Conservation (phyloP, 2,888 invertebrate genomes). For the Tetanocera ferruginea region DNA sequence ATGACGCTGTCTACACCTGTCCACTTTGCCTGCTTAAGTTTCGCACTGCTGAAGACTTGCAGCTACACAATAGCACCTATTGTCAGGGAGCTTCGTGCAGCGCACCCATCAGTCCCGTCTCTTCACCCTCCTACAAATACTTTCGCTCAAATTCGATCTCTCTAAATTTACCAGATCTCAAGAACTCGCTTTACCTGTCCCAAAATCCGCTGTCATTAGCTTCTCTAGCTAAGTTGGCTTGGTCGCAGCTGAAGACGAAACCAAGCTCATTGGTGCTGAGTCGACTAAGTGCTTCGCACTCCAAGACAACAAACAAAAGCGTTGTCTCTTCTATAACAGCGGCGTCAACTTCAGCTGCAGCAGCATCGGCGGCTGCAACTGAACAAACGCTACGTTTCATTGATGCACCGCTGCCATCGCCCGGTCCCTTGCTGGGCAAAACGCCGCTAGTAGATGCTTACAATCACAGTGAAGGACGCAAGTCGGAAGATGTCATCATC, state of each 20-base stretch:
- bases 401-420: slow-evolving; percentile 81
- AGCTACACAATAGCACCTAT: slow-evolving; percentile 83
- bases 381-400: slow-evolving; percentile 68
- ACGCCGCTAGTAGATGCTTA: slow-evolving; percentile 83
- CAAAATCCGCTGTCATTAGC: slow-evolving; percentile 62
- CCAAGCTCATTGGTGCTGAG: slow-evolving; percentile 74
- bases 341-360: slow-evolving; percentile 25
- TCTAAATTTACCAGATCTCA: slow-evolving; percentile 73
- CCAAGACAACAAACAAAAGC: slow-evolving; percentile 50
- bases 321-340: slow-evolving; percentile 31
- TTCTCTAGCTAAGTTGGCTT: slow-evolving; percentile 66
- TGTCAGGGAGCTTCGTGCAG: slow-evolving; percentile 78
- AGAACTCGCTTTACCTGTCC: slow-evolving; percentile 67
- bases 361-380: slow-evolving; percentile 9
- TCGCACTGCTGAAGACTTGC: slow-evolving; percentile 84
- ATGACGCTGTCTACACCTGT: slow-evolving; percentile 79
- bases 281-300: slow-evolving; percentile 62
- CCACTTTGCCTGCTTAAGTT: slow-evolving; percentile 84
- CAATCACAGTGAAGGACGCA: slow-evolving; percentile 60
- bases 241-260: slow-evolving; percentile 70
- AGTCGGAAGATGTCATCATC: slow-evolving; percentile 64
- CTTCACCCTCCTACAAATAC: slow-evolving; percentile 70
- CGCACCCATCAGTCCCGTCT: slow-evolving; percentile 67
- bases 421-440: slow-evolving; percentile 85
- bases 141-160: slow-evolving; percentile 75